Base-by-base conservation (phyloP, 2,113 vertebrate genomes). In the Microcebus lehilahytsara region DNA sequence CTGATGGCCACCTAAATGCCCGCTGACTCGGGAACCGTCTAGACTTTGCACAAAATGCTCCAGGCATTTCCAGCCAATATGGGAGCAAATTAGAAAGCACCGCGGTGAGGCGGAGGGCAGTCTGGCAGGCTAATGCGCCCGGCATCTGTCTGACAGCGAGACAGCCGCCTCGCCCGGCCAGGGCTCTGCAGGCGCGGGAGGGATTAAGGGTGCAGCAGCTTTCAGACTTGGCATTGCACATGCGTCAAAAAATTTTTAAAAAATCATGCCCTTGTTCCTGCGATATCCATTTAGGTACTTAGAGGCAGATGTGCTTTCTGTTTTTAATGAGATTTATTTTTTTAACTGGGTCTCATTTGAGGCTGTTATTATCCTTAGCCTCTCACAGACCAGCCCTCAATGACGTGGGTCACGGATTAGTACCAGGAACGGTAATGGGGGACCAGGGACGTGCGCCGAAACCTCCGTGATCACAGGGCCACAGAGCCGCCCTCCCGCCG, bases 11-110 rank as follows among this genome's bases (percentile, higher is more conserved):
- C 92, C 92, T 93, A 91, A 94, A 95, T 0, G 16, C 85, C 86
- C n/a, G 74, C 40, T 92, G 97, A 89, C 98, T 87, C 7, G 66
- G 95, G 98, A 86, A 72, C 62, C 40, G 96, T 97, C 98, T 97
- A 97, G 97, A 97, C 97, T 96, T 66, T 80, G 92, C 30, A 37
- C 90, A 75, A 92, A 88, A 79, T 2, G 66, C 92, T 98, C 96
- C 67, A 97, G 95, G 98, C 97, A 93, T 97, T 96, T 97, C 96
- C 96, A 96, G 94, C 95, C 96, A 96, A 94, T 93, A 74, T 23
- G 0, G 66, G 97, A 95, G 94, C 97, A 97, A 96, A 96, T 88
- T 94, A 96, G 92, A 88, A 96, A 93, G 96, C 97, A 10, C 32
- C 5, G 83, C 91, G 34, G 92, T 60, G 37, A 93, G 93, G 91